Evolutionary conservation across 2,888 invertebrate species (phyloP), one percentile per base, ranked within the genome.

Genomic region (Lithosia quadra): DNA sequence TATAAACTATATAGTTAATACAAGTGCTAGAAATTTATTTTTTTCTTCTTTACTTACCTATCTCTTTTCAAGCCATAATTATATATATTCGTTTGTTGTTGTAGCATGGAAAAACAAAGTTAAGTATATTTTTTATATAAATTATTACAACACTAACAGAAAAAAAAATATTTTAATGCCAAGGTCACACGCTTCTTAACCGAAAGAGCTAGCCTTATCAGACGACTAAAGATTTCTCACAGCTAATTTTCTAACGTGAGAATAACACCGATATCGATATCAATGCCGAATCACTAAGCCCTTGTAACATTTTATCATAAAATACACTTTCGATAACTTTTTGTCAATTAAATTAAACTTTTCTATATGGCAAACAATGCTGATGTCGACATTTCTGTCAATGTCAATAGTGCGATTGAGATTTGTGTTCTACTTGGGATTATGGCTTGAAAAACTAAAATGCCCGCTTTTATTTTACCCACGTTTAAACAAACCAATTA

Each of bases 271-370:
- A 61, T 68, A 43, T 43, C 71, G 62, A 75, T 72, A 77, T 79
- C 85, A 84, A 86, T 86, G 85, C 80, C 86, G 75, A 71, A 72
- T 74, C 69, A 73, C 13, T 71, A 70, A 73, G 86, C 89, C 92
- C 92, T 92, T 92, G 92, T 90, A 86, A 86, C 84, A 80, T 80
- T 90, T 92, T 86, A 88, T 89, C 88, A 89, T 84, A 79, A 83
- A 80, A 79, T 74, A 78, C 84, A 87, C 89, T 91, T 90, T 91
- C 90, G 78, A 88, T 84, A 78, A 77, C 77, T 75, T 73, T 81
- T 82, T 74, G 71, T 66, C 28, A 39, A 18, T 43, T 18, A 7
- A 36, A 13, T 13, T 36, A 1, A 15, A 39, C 15, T 43, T 43
- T 43, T 43, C 18, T 18, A 43, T 7, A 43, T 43, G 43, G 15